phyloP scores from a whole-genome alignment of 2,797 vertebrate genomes.

The Premnoplex brunnescens region DNA sequence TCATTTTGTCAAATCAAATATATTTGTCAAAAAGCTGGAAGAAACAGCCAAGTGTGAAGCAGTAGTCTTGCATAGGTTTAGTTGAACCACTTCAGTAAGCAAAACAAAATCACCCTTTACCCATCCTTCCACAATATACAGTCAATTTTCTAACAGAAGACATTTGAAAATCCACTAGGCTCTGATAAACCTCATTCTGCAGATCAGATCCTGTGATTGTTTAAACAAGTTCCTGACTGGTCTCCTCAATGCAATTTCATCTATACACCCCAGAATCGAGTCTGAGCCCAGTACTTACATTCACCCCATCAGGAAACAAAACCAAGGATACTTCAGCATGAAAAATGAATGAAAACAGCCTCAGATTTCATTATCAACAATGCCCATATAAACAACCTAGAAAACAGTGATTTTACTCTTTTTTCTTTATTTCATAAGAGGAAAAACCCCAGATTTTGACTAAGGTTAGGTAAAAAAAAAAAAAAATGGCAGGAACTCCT shows the following conservation, averaged over 20 bases:
- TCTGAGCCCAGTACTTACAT: not conserved
- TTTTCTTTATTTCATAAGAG: not conserved
- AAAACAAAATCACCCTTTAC: not conserved
- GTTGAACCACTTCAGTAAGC: not conserved
- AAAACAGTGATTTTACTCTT: not conserved
- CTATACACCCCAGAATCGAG: accelerated
- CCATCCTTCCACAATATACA: not conserved
- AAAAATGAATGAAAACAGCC: not conserved
- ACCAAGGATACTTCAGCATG: not conserved
- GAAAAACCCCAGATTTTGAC: not conserved
- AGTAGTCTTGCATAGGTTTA: not conserved
- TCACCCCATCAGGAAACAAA: not conserved
- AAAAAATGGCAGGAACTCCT: not conserved
- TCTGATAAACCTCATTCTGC: constrained; percentile 6
- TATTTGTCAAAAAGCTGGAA: not conserved
- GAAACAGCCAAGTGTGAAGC: not conserved
- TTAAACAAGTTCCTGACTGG: not conserved
- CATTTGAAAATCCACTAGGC: not conserved
- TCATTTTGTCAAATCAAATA: not conserved
- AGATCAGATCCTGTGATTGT: not conserved
- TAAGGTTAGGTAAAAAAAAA: not conserved
- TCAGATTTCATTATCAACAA: not conserved
- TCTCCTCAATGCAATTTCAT: not conserved
- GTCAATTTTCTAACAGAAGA: not conserved
- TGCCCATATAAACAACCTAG: not conserved